Evolutionary conservation across 2,113 vertebrate species (phyloP), one percentile per base, ranked within the genome.

Genomic region (Petrocephalus microphthalmus): DNA sequence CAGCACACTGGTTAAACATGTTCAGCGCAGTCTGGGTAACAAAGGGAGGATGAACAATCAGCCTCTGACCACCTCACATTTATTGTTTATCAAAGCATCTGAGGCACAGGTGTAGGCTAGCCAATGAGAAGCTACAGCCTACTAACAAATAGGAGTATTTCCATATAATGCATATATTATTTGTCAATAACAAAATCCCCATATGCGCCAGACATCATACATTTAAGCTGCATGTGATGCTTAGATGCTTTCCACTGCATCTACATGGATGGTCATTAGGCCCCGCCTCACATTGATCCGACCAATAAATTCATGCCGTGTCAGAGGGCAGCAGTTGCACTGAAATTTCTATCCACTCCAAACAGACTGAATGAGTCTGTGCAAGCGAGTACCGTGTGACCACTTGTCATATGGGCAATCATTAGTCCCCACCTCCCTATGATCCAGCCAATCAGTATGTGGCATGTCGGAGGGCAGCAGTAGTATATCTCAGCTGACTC

Each of bases 1-100:
- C 17, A n/a, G 84, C 67, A 11, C 90, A 91, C 6, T 87, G 0
- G 0, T 83, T 90, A 89, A 92, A 37, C 90, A 91, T 90, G 67
- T 91, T 91, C 87, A 92, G 52, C 2, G 42, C 83, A 37, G 82
- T 86, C 88, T 90, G 89, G 84, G 37, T 67, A 60, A 57, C 29
- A 20, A n/a, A 87, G 0, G n/a, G 86, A 71, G 42, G 22, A 87
- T 7, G 57, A 71, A 49, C n/a, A 49, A 74, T 49, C 13, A 71
- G 67, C 45, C 49, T 64, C 11, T 45, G 5, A 15, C 37, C 45
- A 57, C 2, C 54, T 37, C 19, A 60, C 20, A 47, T 49, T 71
- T 5, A 42, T 6, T 29, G 56, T 64, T 64, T 29, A 25, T 64
- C 10, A 29, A 64, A 64, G 60, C n/a, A 71, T 11, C 29, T 33